A percentile compares a stretch with the other conserved stretches of the same genome.
Evolutionary conservation across 2,113 vertebrate genomes (phyloP).

Genomic region (Merops nubicus): DNA sequence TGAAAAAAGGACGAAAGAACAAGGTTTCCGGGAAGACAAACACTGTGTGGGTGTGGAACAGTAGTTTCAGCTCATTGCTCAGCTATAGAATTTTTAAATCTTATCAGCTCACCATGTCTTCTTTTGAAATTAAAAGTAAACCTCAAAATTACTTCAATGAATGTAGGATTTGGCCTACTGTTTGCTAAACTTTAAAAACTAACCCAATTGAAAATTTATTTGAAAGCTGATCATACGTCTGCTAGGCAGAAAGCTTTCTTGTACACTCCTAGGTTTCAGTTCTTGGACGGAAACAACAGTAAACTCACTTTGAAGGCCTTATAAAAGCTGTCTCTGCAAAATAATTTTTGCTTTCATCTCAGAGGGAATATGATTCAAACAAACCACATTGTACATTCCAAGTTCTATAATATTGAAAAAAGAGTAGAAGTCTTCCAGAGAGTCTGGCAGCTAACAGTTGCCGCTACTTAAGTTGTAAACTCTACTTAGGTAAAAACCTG

Average conservation of each 20-base stretch:
- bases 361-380: conserved; percentile 25
- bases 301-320: conserved; percentile 19
- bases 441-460: not conserved
- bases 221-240: not conserved
- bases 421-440: not conserved
- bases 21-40: conserved; percentile 4
- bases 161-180: not conserved
- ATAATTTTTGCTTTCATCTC: conserved; percentile 23
- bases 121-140: not conserved
- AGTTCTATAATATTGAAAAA: not conserved
- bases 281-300: conserved; percentile 7
- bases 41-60: not conserved
- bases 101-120: not conserved
- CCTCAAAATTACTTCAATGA: not conserved
- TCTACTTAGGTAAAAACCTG: not conserved
- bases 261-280: not conserved
- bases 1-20: conserved; percentile 21
- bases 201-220: not conserved
- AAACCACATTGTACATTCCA: not conserved
- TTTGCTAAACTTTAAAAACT: not conserved
- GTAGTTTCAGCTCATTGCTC: not conserved
- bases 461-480: not conserved
- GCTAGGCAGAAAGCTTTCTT: not conserved
- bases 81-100: not conserved
- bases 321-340: not conserved